A percentile compares a stretch with the other conserved stretches of the same genome.
phyloP scores from a whole-genome alignment of 2,797 vertebrate species.

The Malacoraja senta region DNA sequence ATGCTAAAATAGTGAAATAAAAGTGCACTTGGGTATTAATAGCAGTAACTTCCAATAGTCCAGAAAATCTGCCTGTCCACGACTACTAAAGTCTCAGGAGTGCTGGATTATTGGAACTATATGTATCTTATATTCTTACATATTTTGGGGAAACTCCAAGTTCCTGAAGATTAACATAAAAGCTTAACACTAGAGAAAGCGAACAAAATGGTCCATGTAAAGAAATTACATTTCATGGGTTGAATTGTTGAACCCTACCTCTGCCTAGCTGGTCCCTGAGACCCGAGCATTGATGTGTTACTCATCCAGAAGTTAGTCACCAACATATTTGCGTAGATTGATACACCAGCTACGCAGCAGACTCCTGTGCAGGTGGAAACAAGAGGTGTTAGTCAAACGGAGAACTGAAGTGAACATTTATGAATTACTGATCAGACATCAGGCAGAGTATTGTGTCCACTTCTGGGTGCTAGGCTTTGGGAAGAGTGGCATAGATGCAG shows the following conservation, averaged over 20 bases:
- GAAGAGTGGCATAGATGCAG: background rate
- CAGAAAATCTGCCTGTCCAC: no score
- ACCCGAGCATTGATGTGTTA: conserved; percentile 57
- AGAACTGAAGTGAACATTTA: background rate
- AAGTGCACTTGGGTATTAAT: no score
- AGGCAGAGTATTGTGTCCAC: background rate
- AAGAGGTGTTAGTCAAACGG: background rate
- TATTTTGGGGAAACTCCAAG: no score
- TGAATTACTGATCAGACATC: background rate
- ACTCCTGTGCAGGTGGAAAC: conserved; percentile 58
- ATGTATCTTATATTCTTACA: no score
- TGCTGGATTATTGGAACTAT: no score
- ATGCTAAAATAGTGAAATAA: no score
- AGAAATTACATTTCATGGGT: background rate
- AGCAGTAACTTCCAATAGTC: no score
- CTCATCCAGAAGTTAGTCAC: conserved; percentile 80
- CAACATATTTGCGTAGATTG: conserved; percentile 82
- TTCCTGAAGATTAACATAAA: background rate
- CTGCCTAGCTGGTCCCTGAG: conserved; percentile 28
- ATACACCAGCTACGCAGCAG: conserved; percentile 78
- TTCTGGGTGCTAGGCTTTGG: background rate
- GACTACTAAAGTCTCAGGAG: no score
- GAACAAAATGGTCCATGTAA: background rate
- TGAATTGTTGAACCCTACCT: background rate
- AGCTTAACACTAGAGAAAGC: background rate